Base-by-base conservation (phyloP, 2,888 invertebrate genomes). In the Frankliniella intonsa region DNA sequence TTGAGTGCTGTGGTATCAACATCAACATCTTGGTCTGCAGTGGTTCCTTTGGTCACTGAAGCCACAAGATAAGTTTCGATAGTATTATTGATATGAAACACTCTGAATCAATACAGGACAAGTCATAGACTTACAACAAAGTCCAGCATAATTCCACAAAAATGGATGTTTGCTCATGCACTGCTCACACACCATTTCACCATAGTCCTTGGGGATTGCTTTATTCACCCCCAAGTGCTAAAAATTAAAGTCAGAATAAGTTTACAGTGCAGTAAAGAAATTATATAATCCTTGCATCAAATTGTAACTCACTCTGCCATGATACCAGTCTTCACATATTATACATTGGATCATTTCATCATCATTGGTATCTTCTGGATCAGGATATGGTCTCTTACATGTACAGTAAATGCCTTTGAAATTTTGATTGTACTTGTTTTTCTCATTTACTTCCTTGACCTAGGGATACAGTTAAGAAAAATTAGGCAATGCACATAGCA, bases 291-390 rank as follows among this genome's bases (percentile, higher is more conserved):
- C 2, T 38, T 38, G 2, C 38, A 38, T 38, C 38, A 38, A 8
- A 51, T 38, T 19, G 9, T 80, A 62, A 85, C 87, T 84, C 87
- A 92, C 92, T 88, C 90, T 88, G 50, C 93, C 91, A 89, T 99
- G 99, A 86, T 93, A 96, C 99, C 99, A 99, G 88, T 99, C 99
- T 88, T 99, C 99, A 88, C 99, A 99, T 82, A 98, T 89, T 80
- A 95, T 90, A 87, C 99, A 99, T 87, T 99, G 99, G 81, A 98
- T 92, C 98, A 99, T 99, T 85, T 95, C 94, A 89, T 97, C 97
- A 82, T 94, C 94, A 65, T 91, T 88, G 8, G 91, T 90, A 86
- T 93, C 92, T 14, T 97, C 97, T 0, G 94, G 94, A 88, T 99
- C 98, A 17, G 99, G 99, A 88, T 98, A 99, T 0, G 98, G 98